These are phyloP conservation scores for Drosophila picticornis DNA, from an alignment of 2,888 invertebrate genomes.

Conservation along the genomic window DNA sequence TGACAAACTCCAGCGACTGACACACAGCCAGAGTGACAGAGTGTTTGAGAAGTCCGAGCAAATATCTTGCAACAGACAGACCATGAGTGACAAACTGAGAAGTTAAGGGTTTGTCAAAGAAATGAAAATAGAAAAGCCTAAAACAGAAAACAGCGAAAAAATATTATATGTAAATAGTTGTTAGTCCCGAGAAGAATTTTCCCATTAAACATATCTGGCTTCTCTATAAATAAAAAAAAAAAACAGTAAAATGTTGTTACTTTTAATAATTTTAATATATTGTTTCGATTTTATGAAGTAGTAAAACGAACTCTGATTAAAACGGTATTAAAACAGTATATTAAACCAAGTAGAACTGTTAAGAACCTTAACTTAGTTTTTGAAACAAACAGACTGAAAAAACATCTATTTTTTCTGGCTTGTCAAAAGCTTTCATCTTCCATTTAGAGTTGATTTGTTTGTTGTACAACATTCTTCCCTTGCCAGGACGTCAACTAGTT, in stretches of 20 bases:
- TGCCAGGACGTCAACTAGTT: slow-evolving; percentile 7
- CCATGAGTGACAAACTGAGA: background rate
- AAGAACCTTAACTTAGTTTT: background rate
- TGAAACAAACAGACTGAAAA: background rate
- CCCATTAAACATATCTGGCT: too few relatives aligned
- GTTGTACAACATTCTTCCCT: background rate
- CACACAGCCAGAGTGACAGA: slow-evolving; percentile 33
- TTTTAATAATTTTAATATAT: background rate
- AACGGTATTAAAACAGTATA: background rate
- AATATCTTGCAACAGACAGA: slow-evolving; percentile 22
- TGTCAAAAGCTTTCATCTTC: background rate
- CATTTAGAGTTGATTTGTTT: background rate
- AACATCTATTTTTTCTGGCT: background rate
- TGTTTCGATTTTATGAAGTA: too few relatives aligned
- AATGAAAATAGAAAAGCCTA: background rate
- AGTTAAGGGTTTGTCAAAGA: background rate
- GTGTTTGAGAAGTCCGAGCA: slow-evolving; percentile 5
- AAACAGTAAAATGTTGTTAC: background rate
- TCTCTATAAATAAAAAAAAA: background rate
- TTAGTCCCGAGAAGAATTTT: background rate
- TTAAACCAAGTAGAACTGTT: background rate
- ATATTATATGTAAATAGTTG: too few relatives aligned
- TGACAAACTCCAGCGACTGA: slow-evolving; percentile 32
- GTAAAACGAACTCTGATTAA: background rate
- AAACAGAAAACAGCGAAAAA: background rate